phyloP scores from a whole-genome alignment of 2,113 vertebrate species.

The Callorhinus ursinus region DNA sequence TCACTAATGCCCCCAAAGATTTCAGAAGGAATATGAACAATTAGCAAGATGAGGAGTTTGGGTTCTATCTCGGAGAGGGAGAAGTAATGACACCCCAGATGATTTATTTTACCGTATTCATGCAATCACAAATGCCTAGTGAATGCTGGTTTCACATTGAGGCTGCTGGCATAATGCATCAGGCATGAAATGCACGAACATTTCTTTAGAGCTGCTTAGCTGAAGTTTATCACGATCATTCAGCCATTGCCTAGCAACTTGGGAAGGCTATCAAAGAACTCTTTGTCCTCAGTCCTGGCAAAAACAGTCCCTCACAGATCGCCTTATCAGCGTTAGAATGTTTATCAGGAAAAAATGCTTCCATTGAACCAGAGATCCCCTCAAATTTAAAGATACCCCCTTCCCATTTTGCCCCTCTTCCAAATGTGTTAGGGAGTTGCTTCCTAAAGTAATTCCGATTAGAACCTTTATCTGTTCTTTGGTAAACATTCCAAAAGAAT shows the following conservation, averaged over 20 bases:
- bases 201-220: conserved; percentile 91
- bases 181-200: conserved; percentile 87
- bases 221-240: conserved; percentile 91
- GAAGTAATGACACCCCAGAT: conserved; percentile 52
- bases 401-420: background rate
- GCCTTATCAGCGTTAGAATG: conserved; percentile 87
- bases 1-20: background rate
- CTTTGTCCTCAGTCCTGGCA: conserved; percentile 90
- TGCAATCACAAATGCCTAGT: conserved; percentile 77
- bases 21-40: conserved; percentile 6
- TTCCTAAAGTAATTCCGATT: background rate
- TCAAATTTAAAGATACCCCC: conserved; percentile 47
- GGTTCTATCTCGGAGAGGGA: conserved; percentile 34
- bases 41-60: conserved; percentile 27
- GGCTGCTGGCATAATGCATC: conserved; percentile 82
- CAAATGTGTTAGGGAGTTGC: conserved; percentile 32
- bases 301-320: conserved; percentile 85
- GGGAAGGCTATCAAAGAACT: conserved; percentile 89
- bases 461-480: conserved; percentile 34
- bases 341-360: conserved; percentile 77
- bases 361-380: conserved; percentile 47
- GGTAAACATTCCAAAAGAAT: background rate
- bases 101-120: conserved; percentile 75
- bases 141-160: conserved; percentile 88
- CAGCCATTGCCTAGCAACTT: conserved; percentile 93